Evolutionary conservation across 2,797 vertebrate genomes (phyloP).

Genomic region (Danionella dracula): DNA sequence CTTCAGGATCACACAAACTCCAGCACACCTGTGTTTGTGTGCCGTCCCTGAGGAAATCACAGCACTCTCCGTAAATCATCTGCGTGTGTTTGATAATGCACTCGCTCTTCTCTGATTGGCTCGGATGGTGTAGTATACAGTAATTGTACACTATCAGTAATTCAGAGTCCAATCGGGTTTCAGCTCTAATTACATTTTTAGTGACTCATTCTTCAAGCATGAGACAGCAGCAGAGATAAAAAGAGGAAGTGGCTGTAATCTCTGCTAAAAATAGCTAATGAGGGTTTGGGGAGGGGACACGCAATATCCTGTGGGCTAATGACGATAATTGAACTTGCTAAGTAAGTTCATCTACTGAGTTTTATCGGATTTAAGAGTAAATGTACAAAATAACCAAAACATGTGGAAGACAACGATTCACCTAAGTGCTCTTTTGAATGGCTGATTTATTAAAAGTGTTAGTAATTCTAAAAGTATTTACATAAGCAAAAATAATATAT

Average conservation of each 20-base stretch:
- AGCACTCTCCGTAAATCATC: slow-evolving; percentile 5
- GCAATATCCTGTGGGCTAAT: too few species aligned
- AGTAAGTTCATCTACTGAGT: too few species aligned
- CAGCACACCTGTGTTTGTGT: not conserved
- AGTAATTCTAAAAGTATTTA: too few species aligned
- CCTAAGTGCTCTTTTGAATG: too few species aligned
- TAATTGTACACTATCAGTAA: slow-evolving; percentile 15
- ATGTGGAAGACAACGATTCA: too few species aligned
- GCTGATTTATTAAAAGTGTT: too few species aligned
- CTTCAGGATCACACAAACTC: not conserved
- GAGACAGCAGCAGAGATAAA: not conserved
- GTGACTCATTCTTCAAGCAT: slow-evolving; percentile 33
- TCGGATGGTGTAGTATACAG: not conserved
- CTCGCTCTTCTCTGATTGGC: slow-evolving; percentile 1
- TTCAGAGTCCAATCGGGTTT: slow-evolving; percentile 20
- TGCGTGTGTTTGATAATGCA: slow-evolving; percentile 21
- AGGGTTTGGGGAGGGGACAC: too few species aligned
- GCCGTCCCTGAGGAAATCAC: slow-evolving; percentile 21
- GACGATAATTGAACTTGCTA: too few species aligned
- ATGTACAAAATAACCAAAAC: too few species aligned
- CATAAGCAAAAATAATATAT: too few species aligned
- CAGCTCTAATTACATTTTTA: slow-evolving; percentile 41
- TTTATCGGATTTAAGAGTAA: too few species aligned
- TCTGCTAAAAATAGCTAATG: not conserved
- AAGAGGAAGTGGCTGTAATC: not conserved